A percentile compares a stretch with the other conserved stretches of the same genome.
Evolutionary conservation across 2,888 invertebrate genomes (phyloP).

Genomic region (Parthenolecanium corni): DNA sequence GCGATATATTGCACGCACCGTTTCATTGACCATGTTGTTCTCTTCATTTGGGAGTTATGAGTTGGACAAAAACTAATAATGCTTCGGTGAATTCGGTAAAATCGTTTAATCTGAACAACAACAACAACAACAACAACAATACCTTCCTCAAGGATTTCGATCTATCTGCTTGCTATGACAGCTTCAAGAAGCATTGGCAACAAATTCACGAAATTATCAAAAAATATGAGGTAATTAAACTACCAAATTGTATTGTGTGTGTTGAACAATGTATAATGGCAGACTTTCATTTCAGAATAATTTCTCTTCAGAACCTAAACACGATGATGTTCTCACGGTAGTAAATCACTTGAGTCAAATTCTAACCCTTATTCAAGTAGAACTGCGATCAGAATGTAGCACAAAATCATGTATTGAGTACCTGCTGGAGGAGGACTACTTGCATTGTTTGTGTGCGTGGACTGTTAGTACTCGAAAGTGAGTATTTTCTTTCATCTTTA

Average conservation of each 20-base stretch:
- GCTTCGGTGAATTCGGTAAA: constrained; percentile 16
- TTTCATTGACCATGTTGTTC: constrained; percentile 8
- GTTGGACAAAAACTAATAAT: constrained; percentile 22
- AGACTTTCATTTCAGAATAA: background rate
- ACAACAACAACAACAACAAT: constrained; percentile 8
- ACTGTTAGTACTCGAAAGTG: constrained; percentile 67
- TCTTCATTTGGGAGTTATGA: constrained; percentile 21
- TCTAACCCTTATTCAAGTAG: constrained; percentile 68
- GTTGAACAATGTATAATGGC: background rate
- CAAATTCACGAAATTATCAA: constrained; percentile 76
- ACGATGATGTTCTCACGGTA: constrained; percentile 81
- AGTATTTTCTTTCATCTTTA: constrained; percentile 37
- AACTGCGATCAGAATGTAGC: constrained; percentile 48
- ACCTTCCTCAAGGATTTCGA: constrained; percentile 52
- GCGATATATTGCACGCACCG: too few relatives aligned
- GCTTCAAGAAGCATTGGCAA: constrained; percentile 89
- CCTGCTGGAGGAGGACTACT: constrained; percentile 70
- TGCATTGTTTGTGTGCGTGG: constrained; percentile 79
- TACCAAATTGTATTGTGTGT: background rate
- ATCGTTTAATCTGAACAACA: constrained; percentile 7
- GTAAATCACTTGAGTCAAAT: constrained; percentile 87
- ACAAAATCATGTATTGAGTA: constrained; percentile 63
- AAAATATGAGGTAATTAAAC: constrained; percentile 49
- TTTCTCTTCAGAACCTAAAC: constrained; percentile 35
- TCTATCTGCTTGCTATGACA: constrained; percentile 81